phyloP scores from a whole-genome alignment of 2,113 vertebrate genomes.

The Strigops habroptila region DNA sequence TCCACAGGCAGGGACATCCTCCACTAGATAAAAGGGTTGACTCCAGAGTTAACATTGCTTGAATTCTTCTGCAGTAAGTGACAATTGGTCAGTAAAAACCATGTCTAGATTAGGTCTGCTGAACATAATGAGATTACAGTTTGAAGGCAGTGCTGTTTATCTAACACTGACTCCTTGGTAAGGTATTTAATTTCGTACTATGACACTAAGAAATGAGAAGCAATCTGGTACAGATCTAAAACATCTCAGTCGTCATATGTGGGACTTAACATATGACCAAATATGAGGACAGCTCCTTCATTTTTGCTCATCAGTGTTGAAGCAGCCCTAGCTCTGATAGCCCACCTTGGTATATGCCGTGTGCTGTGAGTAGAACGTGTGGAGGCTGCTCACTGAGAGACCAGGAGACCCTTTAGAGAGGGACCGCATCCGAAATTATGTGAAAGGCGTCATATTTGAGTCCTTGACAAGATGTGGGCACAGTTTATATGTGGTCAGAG shows the following conservation, averaged over 20 bases:
- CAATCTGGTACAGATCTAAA: background rate
- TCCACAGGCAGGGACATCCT: background rate
- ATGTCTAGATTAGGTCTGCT: background rate
- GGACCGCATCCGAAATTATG: background rate
- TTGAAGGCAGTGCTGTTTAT: background rate
- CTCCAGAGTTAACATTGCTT: background rate
- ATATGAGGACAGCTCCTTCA: background rate
- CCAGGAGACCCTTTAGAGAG: background rate
- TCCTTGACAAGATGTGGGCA: background rate
- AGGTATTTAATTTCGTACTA: background rate
- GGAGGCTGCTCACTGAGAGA: background rate
- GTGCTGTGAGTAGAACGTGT: background rate
- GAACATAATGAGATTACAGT: background rate
- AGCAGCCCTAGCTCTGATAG: background rate
- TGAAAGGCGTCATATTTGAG: background rate
- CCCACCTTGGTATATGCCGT: rapidly evolving
- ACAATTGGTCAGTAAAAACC: background rate
- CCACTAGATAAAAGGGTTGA: background rate
- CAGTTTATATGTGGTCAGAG: background rate
- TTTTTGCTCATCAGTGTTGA: background rate
- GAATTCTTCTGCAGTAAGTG: background rate
- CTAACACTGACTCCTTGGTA: background rate
- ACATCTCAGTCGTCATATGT: background rate
- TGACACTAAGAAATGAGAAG: background rate
- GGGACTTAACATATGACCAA: background rate